Conservation (phyloP, 2,888 invertebrate species). For the Andrena minutula region DNA sequence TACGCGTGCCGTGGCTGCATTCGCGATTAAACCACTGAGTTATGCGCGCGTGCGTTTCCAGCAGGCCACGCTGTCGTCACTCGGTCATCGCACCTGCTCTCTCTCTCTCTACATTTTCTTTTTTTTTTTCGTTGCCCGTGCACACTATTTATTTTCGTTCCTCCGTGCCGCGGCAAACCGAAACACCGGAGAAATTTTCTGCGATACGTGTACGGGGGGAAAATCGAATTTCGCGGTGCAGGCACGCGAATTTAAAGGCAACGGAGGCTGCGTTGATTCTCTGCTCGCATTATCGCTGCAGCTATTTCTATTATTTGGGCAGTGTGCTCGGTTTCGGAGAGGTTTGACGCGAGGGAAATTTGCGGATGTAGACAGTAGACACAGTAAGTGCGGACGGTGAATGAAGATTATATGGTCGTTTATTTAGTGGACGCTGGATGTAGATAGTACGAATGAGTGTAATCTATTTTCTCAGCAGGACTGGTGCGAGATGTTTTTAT, state of each 20-base stretch:
- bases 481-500: too few relatives aligned
- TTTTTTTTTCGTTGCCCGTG: conserved; percentile 2
- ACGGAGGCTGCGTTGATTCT: conserved; percentile 1
- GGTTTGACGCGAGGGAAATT: background rate
- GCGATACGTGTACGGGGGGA: conserved; percentile 13
- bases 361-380: too few relatives aligned
- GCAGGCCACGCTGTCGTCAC: conserved; percentile 74
- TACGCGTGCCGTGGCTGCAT: conserved; percentile 78
- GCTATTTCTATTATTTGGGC: background rate
- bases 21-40: conserved; percentile 83
- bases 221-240: conserved; percentile 48
- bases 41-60: conserved; percentile 82
- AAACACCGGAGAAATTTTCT: conserved; percentile 42
- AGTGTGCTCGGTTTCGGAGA: background rate
- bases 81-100: conserved; percentile 54
- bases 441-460: too few relatives aligned
- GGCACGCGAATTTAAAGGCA: conserved; percentile 10
- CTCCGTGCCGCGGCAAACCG: conserved; percentile 23
- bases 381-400: background rate
- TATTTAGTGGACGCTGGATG: too few relatives aligned
- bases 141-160: conserved; percentile 57
- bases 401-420: too few relatives aligned
- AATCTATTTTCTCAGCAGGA: too few relatives aligned
- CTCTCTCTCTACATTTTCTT: conserved; percentile 25
- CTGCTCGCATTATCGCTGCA: background rate